Evolutionary conservation across 2,888 invertebrate genomes (phyloP).

Genomic region (Catocala fraxini): DNA sequence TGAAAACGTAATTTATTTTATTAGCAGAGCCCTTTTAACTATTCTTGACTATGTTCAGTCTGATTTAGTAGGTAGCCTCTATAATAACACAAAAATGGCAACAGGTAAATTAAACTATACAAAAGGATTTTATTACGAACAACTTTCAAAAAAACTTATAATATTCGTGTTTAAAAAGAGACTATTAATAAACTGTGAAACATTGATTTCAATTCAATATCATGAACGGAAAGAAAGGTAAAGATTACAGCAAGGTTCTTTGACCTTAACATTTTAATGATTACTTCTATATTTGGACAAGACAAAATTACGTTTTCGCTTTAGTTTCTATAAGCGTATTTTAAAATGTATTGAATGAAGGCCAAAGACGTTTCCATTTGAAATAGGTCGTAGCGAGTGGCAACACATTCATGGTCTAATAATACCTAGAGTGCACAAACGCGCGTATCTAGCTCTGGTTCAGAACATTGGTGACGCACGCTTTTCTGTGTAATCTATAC

Average conservation of each 20-base stretch:
- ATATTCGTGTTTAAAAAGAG: too few relatives aligned
- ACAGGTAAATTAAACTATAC: too few relatives aligned
- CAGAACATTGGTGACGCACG: constrained; percentile 44
- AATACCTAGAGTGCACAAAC: constrained; percentile 44
- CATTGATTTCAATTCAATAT: too few relatives aligned
- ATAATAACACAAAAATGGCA: too few relatives aligned
- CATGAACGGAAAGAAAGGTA: too few relatives aligned
- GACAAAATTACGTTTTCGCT: constrained; percentile 2
- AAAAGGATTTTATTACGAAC: too few relatives aligned
- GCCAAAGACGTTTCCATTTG: constrained; percentile 31
- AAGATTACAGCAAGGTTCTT: constrained; percentile 11
- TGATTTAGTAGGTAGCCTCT: too few relatives aligned
- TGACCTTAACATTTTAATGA: constrained; percentile 7
- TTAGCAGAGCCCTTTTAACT: too few relatives aligned
- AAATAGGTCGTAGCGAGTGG: constrained; percentile 43
- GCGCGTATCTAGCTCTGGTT: constrained; percentile 31
- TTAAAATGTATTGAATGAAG: constrained; percentile 25
- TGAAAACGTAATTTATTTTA: too few relatives aligned
- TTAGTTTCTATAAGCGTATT: constrained; percentile 24
- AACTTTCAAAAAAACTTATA: too few relatives aligned
- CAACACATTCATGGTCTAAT: constrained; percentile 40
- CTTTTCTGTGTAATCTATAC: constrained; percentile 33
- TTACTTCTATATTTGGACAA: constrained; percentile 17
- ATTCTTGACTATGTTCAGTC: too few relatives aligned
- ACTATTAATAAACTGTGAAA: too few relatives aligned